These are phyloP conservation scores for Drosophila ustulata DNA, from an alignment of 2,888 invertebrate genomes.

Conservation along the genomic window DNA sequence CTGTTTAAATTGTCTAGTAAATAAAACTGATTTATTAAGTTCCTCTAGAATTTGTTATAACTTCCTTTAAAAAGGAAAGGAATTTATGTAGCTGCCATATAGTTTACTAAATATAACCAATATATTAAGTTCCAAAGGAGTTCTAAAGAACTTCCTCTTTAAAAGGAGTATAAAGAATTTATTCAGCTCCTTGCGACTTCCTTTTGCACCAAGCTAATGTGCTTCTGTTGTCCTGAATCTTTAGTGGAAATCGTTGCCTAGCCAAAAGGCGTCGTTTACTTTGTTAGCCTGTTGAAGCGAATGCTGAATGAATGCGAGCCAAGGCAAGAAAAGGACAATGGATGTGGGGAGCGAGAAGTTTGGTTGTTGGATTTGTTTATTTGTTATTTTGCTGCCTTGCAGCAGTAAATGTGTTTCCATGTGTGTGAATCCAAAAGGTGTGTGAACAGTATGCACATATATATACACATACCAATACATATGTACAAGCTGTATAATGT, in stretches of 20 bases:
- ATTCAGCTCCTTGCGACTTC: neutral
- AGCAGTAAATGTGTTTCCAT: conserved; percentile 11
- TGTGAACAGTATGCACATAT: neutral
- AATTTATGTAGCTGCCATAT: too few species aligned
- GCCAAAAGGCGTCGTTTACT: conserved; percentile 33
- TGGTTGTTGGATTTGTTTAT: conserved; percentile 58
- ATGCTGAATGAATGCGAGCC: conserved; percentile 35
- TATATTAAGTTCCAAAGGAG: neutral
- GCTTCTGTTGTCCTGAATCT: conserved; percentile 1
- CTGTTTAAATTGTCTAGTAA: too few species aligned
- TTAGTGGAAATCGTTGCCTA: conserved; percentile 25
- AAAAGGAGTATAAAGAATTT: neutral
- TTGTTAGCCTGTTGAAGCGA: conserved; percentile 52
- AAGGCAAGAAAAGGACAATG: neutral
- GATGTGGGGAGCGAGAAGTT: conserved; percentile 17
- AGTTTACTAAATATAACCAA: neutral
- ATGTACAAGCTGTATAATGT: conserved; percentile 24
- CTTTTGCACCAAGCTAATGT: conserved; percentile 12
- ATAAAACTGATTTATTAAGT: too few species aligned
- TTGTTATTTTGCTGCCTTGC: conserved; percentile 42
- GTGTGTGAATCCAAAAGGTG: conserved; percentile 5
- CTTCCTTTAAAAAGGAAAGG: too few species aligned
- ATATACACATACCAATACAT: neutral
- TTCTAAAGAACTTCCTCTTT: neutral
- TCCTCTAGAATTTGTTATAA: too few species aligned